Evolutionary conservation across 2,113 vertebrate genomes (phyloP).

Genomic region (Archocentrus centrarchus): DNA sequence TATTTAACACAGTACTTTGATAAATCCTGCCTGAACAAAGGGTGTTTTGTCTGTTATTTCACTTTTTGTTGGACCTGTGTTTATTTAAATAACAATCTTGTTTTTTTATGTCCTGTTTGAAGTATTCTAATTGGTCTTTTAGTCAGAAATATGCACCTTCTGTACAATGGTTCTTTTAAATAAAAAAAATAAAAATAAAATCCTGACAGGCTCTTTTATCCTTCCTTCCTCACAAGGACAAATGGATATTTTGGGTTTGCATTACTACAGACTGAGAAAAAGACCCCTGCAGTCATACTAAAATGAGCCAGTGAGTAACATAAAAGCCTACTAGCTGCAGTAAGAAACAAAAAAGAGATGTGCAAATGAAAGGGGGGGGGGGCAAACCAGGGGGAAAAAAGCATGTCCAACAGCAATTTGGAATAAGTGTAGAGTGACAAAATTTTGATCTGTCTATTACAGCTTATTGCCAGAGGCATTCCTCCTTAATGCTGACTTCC

Average conservation of each 20-base stretch:
- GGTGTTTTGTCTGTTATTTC: background rate
- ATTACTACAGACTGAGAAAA: background rate
- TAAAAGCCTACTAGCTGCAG: too few species aligned
- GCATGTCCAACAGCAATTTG: conserved; percentile 5
- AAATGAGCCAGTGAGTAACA: background rate
- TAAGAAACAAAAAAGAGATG: background rate
- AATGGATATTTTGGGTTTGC: background rate
- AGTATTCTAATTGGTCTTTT: background rate
- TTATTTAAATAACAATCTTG: background rate
- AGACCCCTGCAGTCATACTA: background rate
- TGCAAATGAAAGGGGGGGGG: background rate
- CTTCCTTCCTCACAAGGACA: background rate
- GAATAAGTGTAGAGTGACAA: conserved; percentile 2
- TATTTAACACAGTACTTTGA: background rate
- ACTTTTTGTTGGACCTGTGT: background rate
- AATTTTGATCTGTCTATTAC: conserved; percentile 34
- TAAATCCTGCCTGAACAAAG: background rate
- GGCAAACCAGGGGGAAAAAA: background rate
- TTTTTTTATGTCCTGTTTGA: background rate
- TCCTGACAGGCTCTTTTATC: background rate
- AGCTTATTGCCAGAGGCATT: conserved; percentile 1
- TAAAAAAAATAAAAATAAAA: background rate
- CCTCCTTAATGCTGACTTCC: conserved; percentile 11
- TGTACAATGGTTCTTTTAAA: background rate
- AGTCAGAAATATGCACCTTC: background rate